Percentiles rank a stretch among this genome's conserved stretches.
Conservation (phyloP, 2,113 vertebrate species). For the Oryzias javanicus region DNA sequence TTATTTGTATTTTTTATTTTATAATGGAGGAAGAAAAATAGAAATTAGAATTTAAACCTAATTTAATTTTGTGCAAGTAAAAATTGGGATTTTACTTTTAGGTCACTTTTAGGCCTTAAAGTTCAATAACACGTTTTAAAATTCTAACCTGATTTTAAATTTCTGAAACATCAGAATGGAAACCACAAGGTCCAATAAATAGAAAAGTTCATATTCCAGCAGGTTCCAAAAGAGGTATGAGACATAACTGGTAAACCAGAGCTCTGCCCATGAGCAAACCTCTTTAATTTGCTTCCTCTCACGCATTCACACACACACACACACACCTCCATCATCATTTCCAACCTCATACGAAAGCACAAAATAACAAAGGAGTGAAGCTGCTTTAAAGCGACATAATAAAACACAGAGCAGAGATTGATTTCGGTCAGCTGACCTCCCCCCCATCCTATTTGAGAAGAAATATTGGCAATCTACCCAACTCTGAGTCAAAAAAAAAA, state of each 20-base stretch:
- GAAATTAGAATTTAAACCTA: no score
- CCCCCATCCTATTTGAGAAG: slow-evolving; percentile 60
- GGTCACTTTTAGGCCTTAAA: no score
- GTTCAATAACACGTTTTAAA: no score
- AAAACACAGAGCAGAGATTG: slow-evolving; percentile 60
- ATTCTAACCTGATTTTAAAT: no score
- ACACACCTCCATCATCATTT: background rate
- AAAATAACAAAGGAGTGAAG: slow-evolving; percentile 47
- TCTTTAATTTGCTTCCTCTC: slow-evolving; percentile 11
- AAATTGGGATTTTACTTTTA: no score
- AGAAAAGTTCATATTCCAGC: background rate
- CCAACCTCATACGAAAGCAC: background rate
- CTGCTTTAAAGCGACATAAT: slow-evolving; percentile 62
- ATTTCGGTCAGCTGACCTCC: slow-evolving; percentile 71
- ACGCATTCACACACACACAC: background rate
- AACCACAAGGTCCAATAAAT: background rate
- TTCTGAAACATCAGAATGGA: no score
- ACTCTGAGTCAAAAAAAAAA: slow-evolving; percentile 72
- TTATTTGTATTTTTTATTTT: no score
- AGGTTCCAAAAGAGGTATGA: background rate
- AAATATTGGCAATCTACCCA: slow-evolving; percentile 72
- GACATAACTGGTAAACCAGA: slow-evolving; percentile 16
- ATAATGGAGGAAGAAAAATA: no score
- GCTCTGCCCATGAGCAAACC: slow-evolving; percentile 17
- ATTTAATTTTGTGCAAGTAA: no score